Base-by-base conservation (phyloP, 1,140 invertebrate species). In the Drosophila tsacasi region DNA sequence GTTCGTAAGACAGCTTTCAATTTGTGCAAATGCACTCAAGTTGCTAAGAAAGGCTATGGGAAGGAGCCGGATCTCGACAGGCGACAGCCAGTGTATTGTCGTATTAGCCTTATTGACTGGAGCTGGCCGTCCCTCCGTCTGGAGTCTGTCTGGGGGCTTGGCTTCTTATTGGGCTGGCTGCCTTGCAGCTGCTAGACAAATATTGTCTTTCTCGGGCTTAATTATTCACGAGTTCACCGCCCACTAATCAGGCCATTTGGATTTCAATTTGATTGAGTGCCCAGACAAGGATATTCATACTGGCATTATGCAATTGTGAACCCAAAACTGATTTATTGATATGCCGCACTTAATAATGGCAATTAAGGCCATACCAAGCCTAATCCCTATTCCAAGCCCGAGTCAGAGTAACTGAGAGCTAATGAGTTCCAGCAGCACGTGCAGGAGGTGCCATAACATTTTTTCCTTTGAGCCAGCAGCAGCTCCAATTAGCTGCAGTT, bases 181-280 rank as follows among this genome's bases (percentile, higher is more conserved):
- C 68, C 46, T n/a, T 58, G 40, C n/a, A 57, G 23, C 46, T 63
- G 49, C 64, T 39, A 50, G 44, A n/a, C 59, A 78, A 62, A 78
- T 52, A 71, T 77, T 78, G 65, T 78, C 55, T 25, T 76, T 40
- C 42, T 32, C 19, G 9, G 54, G n/a, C 44, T 79, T 60, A 79
- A 65, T 78, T 79, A 79, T 79, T 72, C 68, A 79, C 49, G 15
- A 64, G 44, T 46, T 47, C 55, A 55, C 54, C 32, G 40, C 19
- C 21, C 46, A 19, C 74, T 78, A 79, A 79, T 79, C 66, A 72
- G 47, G 44, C 44, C 50, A 74, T 37, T 52, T 46, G 42, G 58
- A 69, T 62, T 78, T 69, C 75, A 77, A 78, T 78, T 78, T 77
- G 64, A 78, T 62, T 78, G 64, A 78, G 75, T 78, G 75, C 42